Evolutionary conservation across 1,140 invertebrate species (phyloP), one percentile per base, ranked within the genome.

Genomic region (Scaptomyza pallida): DNA sequence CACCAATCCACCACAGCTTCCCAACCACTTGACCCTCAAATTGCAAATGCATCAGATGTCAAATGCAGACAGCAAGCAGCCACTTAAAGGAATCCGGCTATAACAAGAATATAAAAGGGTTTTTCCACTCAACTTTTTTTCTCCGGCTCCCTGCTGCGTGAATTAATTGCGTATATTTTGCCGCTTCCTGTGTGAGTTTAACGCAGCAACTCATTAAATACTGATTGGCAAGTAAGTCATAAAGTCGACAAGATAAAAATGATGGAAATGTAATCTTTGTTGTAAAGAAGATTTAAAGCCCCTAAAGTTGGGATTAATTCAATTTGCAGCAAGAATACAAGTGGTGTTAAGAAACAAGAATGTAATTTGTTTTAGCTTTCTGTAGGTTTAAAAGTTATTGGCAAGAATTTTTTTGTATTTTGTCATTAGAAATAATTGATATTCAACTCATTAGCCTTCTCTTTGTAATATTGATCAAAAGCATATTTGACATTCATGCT

Each of bases 21-120:
- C 30, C 52, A 3, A n/a, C 21, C 43, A 57, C 35, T 43, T 50
- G 54, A 47, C 52, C 30, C 30, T 15, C 23, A 26, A n/a, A 30
- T 69, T 17, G 41, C 57, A 55, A 48, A 74, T 74, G 71, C 74
- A 77, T 74, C 71, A 74, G 54, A 74, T 71, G 72, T 77, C 75
- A 75, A 77, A 33, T 70, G 71, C 57, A 73, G 47, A 37, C 12
- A 37, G 33, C 21, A 43, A 50, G 67, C 55, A 73, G 55, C 43
- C 33, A 71, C 64, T 60, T 45, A 51, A 68, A 44, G 15, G 19
- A 21, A 41, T 9, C 16, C 13, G 35, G 45, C 41, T 54, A 44
- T 35, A 55, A 10, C 35, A 26, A 10, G n/a, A 2, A 30, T 30
- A 30, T 5, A 10, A 13, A 30, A 44, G 12, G 35, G 44, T 33